Conservation (phyloP, 1,140 invertebrate genomes). For the Proctacanthus coquilletti region DNA sequence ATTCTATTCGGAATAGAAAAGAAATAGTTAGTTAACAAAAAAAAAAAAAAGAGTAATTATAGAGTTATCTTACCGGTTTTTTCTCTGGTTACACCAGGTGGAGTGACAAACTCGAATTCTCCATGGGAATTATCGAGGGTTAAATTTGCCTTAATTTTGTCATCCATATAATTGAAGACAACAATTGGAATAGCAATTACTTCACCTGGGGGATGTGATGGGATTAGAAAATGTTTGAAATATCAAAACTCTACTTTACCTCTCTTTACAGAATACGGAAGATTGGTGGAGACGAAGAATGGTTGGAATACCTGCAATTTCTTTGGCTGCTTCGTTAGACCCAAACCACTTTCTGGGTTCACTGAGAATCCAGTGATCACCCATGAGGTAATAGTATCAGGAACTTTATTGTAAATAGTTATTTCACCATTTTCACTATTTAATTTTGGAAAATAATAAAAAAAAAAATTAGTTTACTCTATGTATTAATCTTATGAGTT, state of each 20-base stretch:
- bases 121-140: slow-evolving; percentile 65
- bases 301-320: slow-evolving; percentile 75
- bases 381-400: slow-evolving; percentile 88
- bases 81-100: slow-evolving; percentile 35
- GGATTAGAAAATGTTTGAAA: too few relatives aligned
- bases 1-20: not conserved
- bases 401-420: slow-evolving; percentile 40
- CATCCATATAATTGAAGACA: slow-evolving; percentile 32
- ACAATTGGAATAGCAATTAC: slow-evolving; percentile 25
- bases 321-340: slow-evolving; percentile 51
- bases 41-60: slow-evolving; percentile 1
- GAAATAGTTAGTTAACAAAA: not conserved
- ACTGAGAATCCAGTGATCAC: slow-evolving; percentile 84
- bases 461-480: not conserved
- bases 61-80: slow-evolving; percentile 32
- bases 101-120: slow-evolving; percentile 61
- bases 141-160: slow-evolving; percentile 61
- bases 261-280: slow-evolving; percentile 74
- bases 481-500: not conserved
- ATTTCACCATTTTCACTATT: slow-evolving; percentile 8
- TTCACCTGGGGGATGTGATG: slow-evolving; percentile 14
- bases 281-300: slow-evolving; percentile 65
- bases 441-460: not conserved
- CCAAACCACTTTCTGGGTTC: slow-evolving; percentile 67
- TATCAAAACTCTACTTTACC: slow-evolving; percentile 29